Evolutionary conservation across 2,888 invertebrate species (phyloP).

Genomic region (Phoenoteleia sp.): DNA sequence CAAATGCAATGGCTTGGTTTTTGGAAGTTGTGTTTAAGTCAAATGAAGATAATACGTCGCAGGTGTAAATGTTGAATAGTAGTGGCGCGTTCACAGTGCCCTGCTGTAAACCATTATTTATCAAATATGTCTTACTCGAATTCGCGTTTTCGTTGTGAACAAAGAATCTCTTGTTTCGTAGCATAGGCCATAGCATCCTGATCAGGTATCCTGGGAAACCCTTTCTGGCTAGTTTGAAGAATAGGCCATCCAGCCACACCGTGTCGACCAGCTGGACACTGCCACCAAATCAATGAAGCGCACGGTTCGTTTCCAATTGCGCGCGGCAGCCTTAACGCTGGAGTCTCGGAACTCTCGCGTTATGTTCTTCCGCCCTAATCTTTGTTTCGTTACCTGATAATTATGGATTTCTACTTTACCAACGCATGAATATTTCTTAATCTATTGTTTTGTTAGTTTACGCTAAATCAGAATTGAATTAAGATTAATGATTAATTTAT

Average conservation of each 20-base stretch:
- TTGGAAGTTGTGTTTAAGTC: background rate
- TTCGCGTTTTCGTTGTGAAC: background rate
- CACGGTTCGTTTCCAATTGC: no score
- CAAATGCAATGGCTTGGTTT: background rate
- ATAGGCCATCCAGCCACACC: conserved; percentile 14
- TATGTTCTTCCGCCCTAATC: no score
- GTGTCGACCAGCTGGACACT: no score
- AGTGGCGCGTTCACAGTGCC: background rate
- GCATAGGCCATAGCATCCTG: conserved; percentile 1
- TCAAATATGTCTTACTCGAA: background rate
- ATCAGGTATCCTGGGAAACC: background rate
- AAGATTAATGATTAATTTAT: no score
- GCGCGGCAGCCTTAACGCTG: no score
- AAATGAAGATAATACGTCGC: background rate
- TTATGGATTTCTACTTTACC: no score
- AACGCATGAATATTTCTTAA: no score
- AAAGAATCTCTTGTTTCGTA: background rate
- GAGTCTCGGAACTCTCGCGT: no score
- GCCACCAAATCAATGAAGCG: no score
- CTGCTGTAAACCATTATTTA: conserved; percentile 3
- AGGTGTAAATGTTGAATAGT: background rate
- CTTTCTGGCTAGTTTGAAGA: background rate
- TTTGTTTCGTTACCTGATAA: no score
- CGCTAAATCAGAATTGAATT: no score
- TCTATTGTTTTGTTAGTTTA: no score